Base-by-base conservation (phyloP, 2,888 invertebrate genomes). In the Rhingia campestris region DNA sequence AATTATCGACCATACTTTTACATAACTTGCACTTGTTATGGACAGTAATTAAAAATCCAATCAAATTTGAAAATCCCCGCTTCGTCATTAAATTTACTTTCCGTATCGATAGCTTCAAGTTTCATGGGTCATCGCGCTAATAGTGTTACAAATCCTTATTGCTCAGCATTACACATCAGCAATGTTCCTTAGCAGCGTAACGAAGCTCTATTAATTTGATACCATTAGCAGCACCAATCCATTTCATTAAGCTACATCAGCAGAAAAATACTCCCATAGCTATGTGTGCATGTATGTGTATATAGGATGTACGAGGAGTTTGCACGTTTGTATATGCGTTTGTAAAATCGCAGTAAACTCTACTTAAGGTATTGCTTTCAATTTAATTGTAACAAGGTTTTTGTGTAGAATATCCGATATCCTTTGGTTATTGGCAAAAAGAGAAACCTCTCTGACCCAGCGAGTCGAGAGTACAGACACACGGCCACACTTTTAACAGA, bases 221-320 rank as follows among this genome's bases (percentile, higher is more conserved):
- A 43, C 81, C 58, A 75, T 81, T 75, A 58, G 61, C 37, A 70
- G 47, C 30, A 58, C 22, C 53, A 61, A 75, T 75, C 22, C 51
- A 39, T 51, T 75, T 70, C 56, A 81, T 81, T 81, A 53, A 75
- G 63, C 73, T 59, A 45, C 39, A 12, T 75, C 64, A 64, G 64
- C 81, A 64, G 45, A 75, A 81, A 69, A 47, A 22, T 47, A 32
- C 3, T n/a, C 61, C 9, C 3, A 59, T 0, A 30, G 1, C 4
- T 6, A 3, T 12, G 33, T 5, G 4, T 32, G n/a, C n/a, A n/a
- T 4, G 37, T 41, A 41, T 9, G 12, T 3, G 45, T n/a, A 4
- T 7, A 6, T 3, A 7, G 35, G 22, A 10, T n/a, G 10, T 37
- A n/a, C 22, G n/a, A n/a, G 22, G 22, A 43, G 4, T 14, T 47